Evolutionary conservation across 2,888 invertebrate species (phyloP).

Genomic region (Agonopterix arenella): DNA sequence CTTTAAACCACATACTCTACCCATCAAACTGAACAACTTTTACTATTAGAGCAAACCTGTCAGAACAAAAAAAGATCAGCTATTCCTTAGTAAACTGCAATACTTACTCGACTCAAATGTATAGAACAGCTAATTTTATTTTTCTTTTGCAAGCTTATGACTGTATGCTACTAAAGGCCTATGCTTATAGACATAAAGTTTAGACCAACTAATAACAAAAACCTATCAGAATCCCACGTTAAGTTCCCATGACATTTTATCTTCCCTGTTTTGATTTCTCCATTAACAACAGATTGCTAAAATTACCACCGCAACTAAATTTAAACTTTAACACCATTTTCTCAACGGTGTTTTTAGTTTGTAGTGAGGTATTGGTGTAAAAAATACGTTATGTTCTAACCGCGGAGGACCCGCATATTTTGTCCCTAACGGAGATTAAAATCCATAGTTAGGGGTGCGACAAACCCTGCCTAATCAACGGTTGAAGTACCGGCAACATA

Average conservation of each 20-base stretch:
- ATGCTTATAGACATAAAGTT: no score
- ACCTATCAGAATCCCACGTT: slow-evolving; percentile 41
- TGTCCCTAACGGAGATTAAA: slow-evolving; percentile 45
- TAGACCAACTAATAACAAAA: slow-evolving; percentile 20
- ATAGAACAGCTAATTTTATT: no score
- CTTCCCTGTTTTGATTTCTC: slow-evolving; percentile 64
- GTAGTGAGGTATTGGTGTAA: slow-evolving; percentile 8
- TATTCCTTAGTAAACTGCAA: no score
- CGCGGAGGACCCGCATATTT: slow-evolving; percentile 57
- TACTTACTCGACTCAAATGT: no score
- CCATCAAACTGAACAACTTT: no score
- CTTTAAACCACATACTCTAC: no score
- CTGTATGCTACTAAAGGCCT: no score
- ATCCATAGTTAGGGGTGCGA: slow-evolving; percentile 36
- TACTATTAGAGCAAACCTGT: no score
- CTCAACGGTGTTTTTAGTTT: slow-evolving; percentile 21
- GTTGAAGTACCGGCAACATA: slow-evolving; percentile 27
- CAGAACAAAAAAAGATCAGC: no score
- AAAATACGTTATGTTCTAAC: slow-evolving; percentile 36
- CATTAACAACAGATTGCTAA: slow-evolving; percentile 54
- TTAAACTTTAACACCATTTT: neutral
- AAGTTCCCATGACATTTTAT: slow-evolving; percentile 63
- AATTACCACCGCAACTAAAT: slow-evolving; percentile 19
- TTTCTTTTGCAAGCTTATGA: no score
- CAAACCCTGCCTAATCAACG: slow-evolving; percentile 40